Conservation (phyloP, 1,140 invertebrate genomes). For the Bombyx mori region ASM3026992v2 NC_085131.1:717501-718000, state of each 20-base stretch:
- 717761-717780: constrained; percentile 86
- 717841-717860: constrained; percentile 81
- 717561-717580: too few relatives aligned
- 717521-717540: too few relatives aligned
- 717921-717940: not conserved
- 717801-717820: constrained; percentile 75
- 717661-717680: constrained; percentile 98
- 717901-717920: not conserved
- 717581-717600: too few relatives aligned
- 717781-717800: constrained; percentile 77
- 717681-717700: constrained; percentile 83
- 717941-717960: not conserved
- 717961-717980: too few relatives aligned
- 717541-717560: too few relatives aligned
- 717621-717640: not conserved
- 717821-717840: constrained; percentile 94
- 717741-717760: constrained; percentile 88
- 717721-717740: constrained; percentile 89
- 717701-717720: constrained; percentile 90
- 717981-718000: too few relatives aligned
- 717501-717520: too few relatives aligned
- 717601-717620: not conserved
- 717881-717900: not conserved
- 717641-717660: constrained; percentile 78
- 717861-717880: constrained; percentile 71